Base-by-base conservation (phyloP, 2,888 invertebrate genomes). In the Ctena decussata region DNA sequence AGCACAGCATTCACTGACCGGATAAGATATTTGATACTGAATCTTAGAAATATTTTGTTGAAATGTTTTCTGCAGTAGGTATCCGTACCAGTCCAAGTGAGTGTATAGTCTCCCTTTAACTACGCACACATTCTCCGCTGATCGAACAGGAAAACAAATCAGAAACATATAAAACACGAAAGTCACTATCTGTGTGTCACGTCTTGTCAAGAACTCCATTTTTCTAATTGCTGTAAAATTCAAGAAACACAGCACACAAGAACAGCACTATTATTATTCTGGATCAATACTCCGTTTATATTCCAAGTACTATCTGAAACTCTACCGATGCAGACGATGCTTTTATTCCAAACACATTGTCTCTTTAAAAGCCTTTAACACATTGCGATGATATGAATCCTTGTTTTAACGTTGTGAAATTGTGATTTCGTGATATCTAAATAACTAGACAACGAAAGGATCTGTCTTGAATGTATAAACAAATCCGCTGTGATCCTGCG, bases 1-100 rank as follows among this genome's bases (percentile, higher is more conserved):
- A 5, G 92, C 91, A 53, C 93, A 94, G 78, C 94, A 94, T 74
- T 94, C 93, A 8, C 87, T 86, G 24, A 92, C 91, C 0, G 94
- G 94, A 84, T 93, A 94, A 21, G 93, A 91, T 60, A 94, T 92
- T 44, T 92, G 92, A 85, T 94, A 94, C 82, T 93, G 92, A 2
- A 94, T 93, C 78, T 91, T 89, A 32, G 93, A 93, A 73, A 91
- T 91, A 41, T 92, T 91, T 32, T 90, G 86, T 70, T 93, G 91
- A 79, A 94, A 93, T 24, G 93, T 93, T 77, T 94, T 94, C 88
- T 93, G 92, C 0, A 94, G 84, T 21, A 94, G 75, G 75, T 93
- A 94, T 0, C 94, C 94, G 77, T 94, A 93, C 94, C 94, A 94
- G 30, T 90, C 91, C 57, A 91, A 82, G 30, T 91, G 84, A 18